phyloP scores from a whole-genome alignment of 2,888 invertebrate species.

The Drosophila anceps region DNA sequence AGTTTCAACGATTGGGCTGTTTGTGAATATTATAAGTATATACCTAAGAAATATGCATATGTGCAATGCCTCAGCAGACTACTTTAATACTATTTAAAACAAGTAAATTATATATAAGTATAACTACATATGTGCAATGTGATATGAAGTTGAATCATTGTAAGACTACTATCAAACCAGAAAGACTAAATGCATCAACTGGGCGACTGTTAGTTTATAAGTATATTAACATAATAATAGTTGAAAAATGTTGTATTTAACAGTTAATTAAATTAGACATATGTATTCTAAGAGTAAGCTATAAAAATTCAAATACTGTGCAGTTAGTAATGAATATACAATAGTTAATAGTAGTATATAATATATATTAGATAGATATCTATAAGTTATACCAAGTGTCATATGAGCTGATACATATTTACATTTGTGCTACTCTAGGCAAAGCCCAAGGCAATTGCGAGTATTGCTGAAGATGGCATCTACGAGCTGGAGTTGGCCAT shows the following conservation, averaged over 20 bases:
- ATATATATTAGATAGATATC: background rate
- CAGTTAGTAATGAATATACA: too few species aligned
- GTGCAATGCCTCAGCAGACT: background rate
- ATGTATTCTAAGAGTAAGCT: background rate
- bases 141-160: background rate
- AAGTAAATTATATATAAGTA: background rate
- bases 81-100: background rate
- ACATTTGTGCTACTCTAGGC: slow-evolving; percentile 57
- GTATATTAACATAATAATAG: background rate
- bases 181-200: background rate
- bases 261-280: background rate
- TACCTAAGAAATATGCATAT: background rate
- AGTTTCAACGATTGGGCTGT: background rate
- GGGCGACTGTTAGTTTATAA: background rate
- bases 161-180: too few species aligned
- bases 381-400: background rate
- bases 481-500: slow-evolving; percentile 88
- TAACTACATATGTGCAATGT: too few species aligned
- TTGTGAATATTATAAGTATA: background rate
- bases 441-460: slow-evolving; percentile 86
- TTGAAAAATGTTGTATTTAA: background rate
- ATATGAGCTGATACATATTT: background rate
- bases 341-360: too few species aligned
- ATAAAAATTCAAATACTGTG: background rate
- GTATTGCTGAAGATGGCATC: slow-evolving; percentile 89